Evolutionary conservation across 2,888 invertebrate genomes (phyloP), one percentile per base, ranked within the genome.

Genomic region (Trypoxylon attenuatum): DNA sequence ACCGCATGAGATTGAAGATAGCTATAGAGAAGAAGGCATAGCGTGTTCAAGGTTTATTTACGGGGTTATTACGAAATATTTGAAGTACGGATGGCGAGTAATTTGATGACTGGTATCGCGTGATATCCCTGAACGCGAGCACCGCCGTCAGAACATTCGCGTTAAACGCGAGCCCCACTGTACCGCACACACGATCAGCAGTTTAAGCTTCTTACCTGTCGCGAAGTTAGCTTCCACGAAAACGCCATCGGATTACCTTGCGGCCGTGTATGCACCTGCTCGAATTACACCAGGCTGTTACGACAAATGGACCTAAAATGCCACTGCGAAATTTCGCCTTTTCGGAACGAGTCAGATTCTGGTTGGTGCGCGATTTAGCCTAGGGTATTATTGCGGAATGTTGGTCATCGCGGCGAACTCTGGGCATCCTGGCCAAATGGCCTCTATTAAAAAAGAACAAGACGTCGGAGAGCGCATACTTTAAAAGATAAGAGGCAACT

Each of bases 131-230:
- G 25, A 29, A 39, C 65, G 50, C 58, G 58, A 58, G 50, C 50
- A n/a, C n/a, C n/a, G 53, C 58, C 66, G 65, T 65, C 58, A 25
- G 53, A 58, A 65, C 25, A 42, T 54, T 58, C 58, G 54, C 38
- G 53, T 50, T 42, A 38, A 27, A 21, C 38, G 47, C 16, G 42
- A n/a, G n/a, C n/a, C 41, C 22, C 39, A 46, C 10, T 42, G 33
- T 22, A 49, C 43, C n/a, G n/a, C n/a, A 42, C 42, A 19, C 47
- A 41, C 45, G 50, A n/a, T 39, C 6, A 51, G 53, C 42, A 55
- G 47, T 38, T 59, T 61, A 59, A 60, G 70, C 59, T 62, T 43
- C 54, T 53, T 72, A 61, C 57, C 55, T 58, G 61, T 55, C 59
- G 45, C 53, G 13, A 68, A 47, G 43, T 68, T 68, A 49, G 38